Conservation (phyloP, 2,797 vertebrate species). For the Nyctibius grandis region DNA sequence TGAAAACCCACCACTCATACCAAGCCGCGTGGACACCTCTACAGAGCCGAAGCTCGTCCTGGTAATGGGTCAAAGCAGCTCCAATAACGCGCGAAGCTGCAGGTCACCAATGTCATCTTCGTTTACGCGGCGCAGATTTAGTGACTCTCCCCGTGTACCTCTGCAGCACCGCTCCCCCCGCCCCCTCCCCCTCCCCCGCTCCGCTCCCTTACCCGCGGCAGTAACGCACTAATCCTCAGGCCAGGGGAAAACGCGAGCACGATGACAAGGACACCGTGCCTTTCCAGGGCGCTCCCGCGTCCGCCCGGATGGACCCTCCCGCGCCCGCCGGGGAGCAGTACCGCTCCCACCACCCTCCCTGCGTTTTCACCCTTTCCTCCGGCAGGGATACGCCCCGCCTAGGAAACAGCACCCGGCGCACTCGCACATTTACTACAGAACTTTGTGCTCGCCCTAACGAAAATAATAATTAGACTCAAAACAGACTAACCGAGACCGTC, state of each 20-base stretch:
- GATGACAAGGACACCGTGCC: neutral
- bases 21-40: neutral
- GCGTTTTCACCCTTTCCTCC: neutral
- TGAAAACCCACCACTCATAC: neutral
- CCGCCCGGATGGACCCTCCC: neutral
- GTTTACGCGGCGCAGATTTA: neutral
- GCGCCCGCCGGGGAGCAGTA: neutral
- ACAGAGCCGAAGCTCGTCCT: neutral
- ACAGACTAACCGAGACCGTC: neutral
- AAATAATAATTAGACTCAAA: neutral
- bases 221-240: neutral
- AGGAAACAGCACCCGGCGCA: too few species aligned
- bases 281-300: neutral
- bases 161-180: neutral
- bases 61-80: neutral
- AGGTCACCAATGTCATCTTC: neutral
- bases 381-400: neutral
- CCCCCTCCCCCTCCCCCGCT: neutral
- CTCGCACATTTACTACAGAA: neutral
- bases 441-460: neutral
- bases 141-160: too few species aligned
- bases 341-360: neutral
- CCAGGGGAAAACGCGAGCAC: too few species aligned
- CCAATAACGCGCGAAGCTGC: neutral
- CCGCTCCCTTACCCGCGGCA: neutral